Percentiles rank a stretch among this genome's conserved stretches.
Conservation (phyloP, 2,888 invertebrate species). For the Pachliopta kotzebuea region DNA sequence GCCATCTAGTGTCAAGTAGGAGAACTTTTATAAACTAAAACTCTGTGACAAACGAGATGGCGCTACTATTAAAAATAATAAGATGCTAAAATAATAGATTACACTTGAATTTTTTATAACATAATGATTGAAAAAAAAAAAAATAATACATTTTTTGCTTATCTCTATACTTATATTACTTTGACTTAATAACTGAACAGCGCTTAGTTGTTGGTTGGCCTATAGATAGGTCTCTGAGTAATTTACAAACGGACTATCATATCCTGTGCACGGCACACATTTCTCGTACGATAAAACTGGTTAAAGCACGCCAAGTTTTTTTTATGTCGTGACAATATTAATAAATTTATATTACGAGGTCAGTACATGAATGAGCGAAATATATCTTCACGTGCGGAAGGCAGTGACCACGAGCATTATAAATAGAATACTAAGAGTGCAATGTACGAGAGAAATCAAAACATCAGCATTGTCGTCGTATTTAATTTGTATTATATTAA, state of each 20-base stretch:
- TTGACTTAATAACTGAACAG: too few relatives aligned
- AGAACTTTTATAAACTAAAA: constrained; percentile 32
- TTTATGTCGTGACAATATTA: constrained; percentile 6
- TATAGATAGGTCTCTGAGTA: constrained; percentile 27
- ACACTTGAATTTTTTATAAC: too few relatives aligned
- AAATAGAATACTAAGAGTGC: constrained; percentile 53
- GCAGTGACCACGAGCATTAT: constrained; percentile 44
- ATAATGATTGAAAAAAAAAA: too few relatives aligned
- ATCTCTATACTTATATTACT: too few relatives aligned
- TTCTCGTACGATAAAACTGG: constrained; percentile 51
- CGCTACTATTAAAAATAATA: too few relatives aligned
- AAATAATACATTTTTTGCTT: too few relatives aligned
- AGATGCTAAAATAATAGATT: too few relatives aligned
- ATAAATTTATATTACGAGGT: neutral
- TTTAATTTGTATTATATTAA: neutral
- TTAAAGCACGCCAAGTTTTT: constrained; percentile 26
- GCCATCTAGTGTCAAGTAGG: constrained; percentile 45
- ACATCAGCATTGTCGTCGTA: constrained; percentile 25
- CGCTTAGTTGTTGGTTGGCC: too few relatives aligned
- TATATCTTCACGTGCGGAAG: constrained; percentile 11
- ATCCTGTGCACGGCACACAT: constrained; percentile 67
- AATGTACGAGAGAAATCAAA: constrained; percentile 53
- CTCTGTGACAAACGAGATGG: constrained; percentile 45
- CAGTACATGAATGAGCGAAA: constrained; percentile 15
- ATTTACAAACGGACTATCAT: constrained; percentile 62